Evolutionary conservation across 2,113 vertebrate genomes (phyloP), one percentile per base, ranked within the genome.

Genomic region (Calyptomena viridis): DNA sequence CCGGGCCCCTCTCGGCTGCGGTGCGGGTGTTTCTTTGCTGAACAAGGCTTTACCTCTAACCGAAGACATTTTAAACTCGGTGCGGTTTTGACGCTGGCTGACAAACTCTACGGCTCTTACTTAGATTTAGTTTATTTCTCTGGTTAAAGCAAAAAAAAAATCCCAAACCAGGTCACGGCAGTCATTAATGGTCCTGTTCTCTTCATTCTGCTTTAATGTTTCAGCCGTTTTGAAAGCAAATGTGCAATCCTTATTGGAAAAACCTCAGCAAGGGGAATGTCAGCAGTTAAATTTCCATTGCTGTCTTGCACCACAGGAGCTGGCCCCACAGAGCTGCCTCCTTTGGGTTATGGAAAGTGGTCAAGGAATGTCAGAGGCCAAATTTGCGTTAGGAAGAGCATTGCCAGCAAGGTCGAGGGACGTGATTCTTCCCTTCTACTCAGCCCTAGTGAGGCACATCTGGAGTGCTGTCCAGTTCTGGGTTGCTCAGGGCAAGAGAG

Each of bases 301-400:
- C 67, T 15, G 37, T 40, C 33, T 1, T 20, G 20, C 59, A 31
- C 49, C 23, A 11, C 33, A 42, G 33, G 19, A 27, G 5, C 53
- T 5, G 23, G 15, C 7, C 25, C 24, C 28, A 2, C 49, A 13
- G 20, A 10, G 3, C 30, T 1, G 63, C 47, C 25, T 4, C 1
- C 3, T 25, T 23, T 11, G 31, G 21, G 16, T 11, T 52, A 14
- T 0, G 1, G 9, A 30, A 15, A 7, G 22, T 3, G 13, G 28
- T 8, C 15, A 24, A 31, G 17, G 24, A 40, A 14, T 0, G 7
- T 1, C 35, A 5, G 25, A 7, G 31, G 5, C 2, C 35, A 37
- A 6, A 5, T 33, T 46, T 37, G 25, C 60, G 14, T 60, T 37
- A 37, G 37, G 7, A 7, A 37, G 27, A 60, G 14, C 35, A 39